Conservation (phyloP, 2,797 vertebrate species). For the Numenius phaeopus region DNA sequence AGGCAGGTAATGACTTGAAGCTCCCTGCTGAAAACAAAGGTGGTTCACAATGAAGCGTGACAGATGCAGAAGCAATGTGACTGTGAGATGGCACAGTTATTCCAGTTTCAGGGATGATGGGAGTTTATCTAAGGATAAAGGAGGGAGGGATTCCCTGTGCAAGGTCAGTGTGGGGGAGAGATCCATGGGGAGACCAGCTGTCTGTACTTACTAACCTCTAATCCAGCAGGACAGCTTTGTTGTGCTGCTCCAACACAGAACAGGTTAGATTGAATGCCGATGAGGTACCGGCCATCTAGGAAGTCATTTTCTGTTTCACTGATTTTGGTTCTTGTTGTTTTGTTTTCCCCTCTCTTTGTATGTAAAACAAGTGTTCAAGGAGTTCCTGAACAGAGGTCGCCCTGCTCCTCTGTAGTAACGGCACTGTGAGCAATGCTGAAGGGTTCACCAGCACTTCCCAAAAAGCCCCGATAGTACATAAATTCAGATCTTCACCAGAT, state of each 20-base stretch:
- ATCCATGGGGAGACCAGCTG: slow-evolving; percentile 35
- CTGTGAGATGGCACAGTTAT: slow-evolving; percentile 54
- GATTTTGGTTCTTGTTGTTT: background rate
- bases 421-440: fast-evolving
- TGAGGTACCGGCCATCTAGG: slow-evolving; percentile 17
- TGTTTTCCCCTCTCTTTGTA: slow-evolving; percentile 23
- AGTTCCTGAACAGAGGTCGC: slow-evolving; percentile 12
- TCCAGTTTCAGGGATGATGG: background rate
- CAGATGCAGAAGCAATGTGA: slow-evolving; percentile 33
- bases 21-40: slow-evolving; percentile 49
- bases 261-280: background rate
- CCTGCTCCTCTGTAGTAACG: background rate
- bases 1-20: slow-evolving; percentile 44
- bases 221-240: background rate
- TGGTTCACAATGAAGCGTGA: slow-evolving; percentile 41
- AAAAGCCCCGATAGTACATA: background rate
- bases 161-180: slow-evolving; percentile 39
- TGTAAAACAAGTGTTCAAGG: background rate
- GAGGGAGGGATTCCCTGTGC: slow-evolving; percentile 46
- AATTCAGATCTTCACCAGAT: background rate
- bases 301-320: slow-evolving; percentile 18
- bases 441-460: background rate
- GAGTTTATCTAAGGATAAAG: slow-evolving; percentile 71
- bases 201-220: slow-evolving; percentile 8
- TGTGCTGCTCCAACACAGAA: background rate